These are phyloP conservation scores for Xanthorhoe designata DNA, from an alignment of 2,888 invertebrate species.

Conservation along the genomic window DNA sequence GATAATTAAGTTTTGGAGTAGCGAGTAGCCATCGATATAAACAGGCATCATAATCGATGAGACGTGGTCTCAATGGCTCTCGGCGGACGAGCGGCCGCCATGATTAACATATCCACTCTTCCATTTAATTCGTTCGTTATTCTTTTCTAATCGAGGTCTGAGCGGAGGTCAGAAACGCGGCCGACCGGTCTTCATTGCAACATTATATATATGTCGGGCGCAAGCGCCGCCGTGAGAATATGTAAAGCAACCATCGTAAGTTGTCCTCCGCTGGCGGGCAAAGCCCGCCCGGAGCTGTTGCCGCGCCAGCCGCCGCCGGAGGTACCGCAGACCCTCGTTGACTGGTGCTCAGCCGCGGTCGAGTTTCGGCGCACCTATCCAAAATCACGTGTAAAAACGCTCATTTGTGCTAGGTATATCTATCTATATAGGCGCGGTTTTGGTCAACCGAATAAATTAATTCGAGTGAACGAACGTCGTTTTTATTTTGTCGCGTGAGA, in stretches of 20 bases:
- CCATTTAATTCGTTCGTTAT: conserved; percentile 61
- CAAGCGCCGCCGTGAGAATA: conserved; percentile 83
- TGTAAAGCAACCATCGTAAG: conserved; percentile 56
- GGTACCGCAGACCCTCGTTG: conserved; percentile 42
- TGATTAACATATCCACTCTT: conserved; percentile 58
- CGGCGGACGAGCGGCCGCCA: conserved; percentile 47
- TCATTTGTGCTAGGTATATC: conserved; percentile 63
- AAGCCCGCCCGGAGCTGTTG: conserved; percentile 37
- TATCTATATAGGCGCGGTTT: conserved; percentile 71
- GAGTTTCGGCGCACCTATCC: conserved; percentile 62
- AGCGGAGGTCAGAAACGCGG: conserved; percentile 62
- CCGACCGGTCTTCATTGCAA: conserved; percentile 76
- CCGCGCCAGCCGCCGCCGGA: conserved; percentile 42
- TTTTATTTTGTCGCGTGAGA: conserved; percentile 74
- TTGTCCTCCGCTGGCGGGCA: conserved; percentile 50
- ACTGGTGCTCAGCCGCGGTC: conserved; percentile 48
- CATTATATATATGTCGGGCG: conserved; percentile 69
- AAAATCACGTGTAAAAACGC: conserved; percentile 67
- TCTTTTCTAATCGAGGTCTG: conserved; percentile 64
- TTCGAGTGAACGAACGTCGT: conserved; percentile 70
- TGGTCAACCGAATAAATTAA: conserved; percentile 73
- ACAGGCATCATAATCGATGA: conserved; percentile 56
- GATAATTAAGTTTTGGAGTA: conserved; percentile 58
- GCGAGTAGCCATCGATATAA: conserved; percentile 54
- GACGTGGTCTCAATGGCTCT: conserved; percentile 57